Conservation (phyloP, 2,888 invertebrate genomes). For the Rhagonycha fulva region DNA sequence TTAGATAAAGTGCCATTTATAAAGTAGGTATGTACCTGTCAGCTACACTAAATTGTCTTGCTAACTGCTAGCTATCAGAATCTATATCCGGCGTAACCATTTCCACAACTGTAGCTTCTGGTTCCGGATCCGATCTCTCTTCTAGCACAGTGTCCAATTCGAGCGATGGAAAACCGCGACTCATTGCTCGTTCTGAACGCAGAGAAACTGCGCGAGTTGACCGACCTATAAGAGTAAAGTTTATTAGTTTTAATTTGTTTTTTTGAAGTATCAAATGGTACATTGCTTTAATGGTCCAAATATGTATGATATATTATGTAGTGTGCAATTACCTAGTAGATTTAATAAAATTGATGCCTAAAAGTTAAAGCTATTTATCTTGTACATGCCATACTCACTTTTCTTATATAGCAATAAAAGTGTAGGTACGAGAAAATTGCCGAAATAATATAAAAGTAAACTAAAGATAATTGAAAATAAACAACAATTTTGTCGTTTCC, state of each 20-base stretch:
- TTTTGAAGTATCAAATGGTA: neutral
- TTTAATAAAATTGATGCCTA: neutral
- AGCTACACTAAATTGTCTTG: slow-evolving; percentile 42
- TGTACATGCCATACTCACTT: neutral
- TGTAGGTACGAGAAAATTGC: neutral
- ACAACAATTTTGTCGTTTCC: neutral
- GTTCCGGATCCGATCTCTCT: slow-evolving; percentile 80
- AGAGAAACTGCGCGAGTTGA: slow-evolving; percentile 65
- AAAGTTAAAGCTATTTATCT: neutral
- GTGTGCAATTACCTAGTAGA: neutral
- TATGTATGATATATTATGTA: neutral
- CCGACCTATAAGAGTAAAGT: slow-evolving; percentile 53
- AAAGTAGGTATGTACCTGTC: slow-evolving; percentile 43
- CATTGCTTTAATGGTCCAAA: neutral
- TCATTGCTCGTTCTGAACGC: slow-evolving; percentile 68
- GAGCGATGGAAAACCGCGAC: slow-evolving; percentile 74
- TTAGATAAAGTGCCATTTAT: neutral
- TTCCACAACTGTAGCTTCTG: slow-evolving; percentile 52
- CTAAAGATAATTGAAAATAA: neutral
- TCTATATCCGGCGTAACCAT: slow-evolving; percentile 52
- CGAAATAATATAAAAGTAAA: neutral
- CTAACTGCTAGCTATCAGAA: slow-evolving; percentile 51
- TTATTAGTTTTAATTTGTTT: neutral
- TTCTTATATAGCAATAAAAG: neutral
- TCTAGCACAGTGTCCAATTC: slow-evolving; percentile 85